Conservation (phyloP, 2,888 invertebrate species). For the Empis livida region DNA sequence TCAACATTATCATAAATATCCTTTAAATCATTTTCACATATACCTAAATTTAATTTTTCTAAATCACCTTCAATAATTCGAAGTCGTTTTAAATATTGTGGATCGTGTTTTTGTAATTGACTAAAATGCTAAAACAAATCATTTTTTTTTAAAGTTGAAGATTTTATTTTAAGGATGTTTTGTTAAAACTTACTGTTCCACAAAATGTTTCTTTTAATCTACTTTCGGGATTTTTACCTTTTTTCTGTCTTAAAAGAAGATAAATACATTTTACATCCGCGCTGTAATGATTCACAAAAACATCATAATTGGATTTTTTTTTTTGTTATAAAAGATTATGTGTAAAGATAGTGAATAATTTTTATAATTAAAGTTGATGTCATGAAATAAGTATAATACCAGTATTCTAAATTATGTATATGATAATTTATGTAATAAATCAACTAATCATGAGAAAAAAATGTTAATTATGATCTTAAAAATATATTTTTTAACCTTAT, state of each 20-base stretch:
- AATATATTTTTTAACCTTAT: no score
- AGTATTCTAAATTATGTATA: no score
- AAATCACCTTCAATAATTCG: conserved; percentile 19
- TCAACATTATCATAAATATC: conserved; percentile 16
- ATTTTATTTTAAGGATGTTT: neutral
- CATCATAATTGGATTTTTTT: no score
- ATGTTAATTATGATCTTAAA: no score
- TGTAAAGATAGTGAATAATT: no score
- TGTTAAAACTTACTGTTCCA: conserved; percentile 8
- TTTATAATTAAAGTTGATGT: no score
- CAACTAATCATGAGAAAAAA: no score
- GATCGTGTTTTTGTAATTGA: conserved; percentile 10
- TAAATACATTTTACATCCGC: conserved; percentile 15
- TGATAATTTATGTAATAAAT: no score
- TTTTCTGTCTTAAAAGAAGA: conserved; percentile 14
- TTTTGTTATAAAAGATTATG: no score
- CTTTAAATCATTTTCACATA: conserved; percentile 12
- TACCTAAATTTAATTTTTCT: conserved; percentile 12
- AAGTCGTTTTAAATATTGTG: conserved; percentile 15
- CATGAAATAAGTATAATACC: no score
- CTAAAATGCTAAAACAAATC: conserved; percentile 9
- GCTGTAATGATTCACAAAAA: conserved; percentile 8
- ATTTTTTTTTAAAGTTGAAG: neutral
- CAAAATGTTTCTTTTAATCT: conserved; percentile 12
- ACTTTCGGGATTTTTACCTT: conserved; percentile 10